Conservation (phyloP, 2,888 invertebrate species). For the Petrophora chlorosata region DNA sequence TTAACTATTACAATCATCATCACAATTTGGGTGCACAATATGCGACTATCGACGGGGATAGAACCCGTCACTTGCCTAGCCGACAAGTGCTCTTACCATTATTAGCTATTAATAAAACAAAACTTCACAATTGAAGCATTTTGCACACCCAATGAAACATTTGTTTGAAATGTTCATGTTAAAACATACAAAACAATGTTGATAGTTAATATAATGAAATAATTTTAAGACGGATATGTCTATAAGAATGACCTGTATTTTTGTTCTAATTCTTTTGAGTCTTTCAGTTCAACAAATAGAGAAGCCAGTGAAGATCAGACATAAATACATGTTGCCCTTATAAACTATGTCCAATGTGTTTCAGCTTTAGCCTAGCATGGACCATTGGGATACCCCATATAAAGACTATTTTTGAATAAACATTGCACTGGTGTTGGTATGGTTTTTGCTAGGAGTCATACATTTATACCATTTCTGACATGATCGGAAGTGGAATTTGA, state of each 20-base stretch:
- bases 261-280: slow-evolving; percentile 3
- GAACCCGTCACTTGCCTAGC: too few relatives aligned
- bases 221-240: slow-evolving; percentile 12
- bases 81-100: too few relatives aligned
- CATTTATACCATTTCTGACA: not conserved
- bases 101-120: too few relatives aligned
- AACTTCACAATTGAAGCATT: too few relatives aligned
- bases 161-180: too few relatives aligned
- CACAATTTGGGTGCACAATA: too few relatives aligned
- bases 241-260: slow-evolving; percentile 15
- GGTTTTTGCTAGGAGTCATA: slow-evolving; percentile 30
- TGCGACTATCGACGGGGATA: too few relatives aligned
- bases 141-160: too few relatives aligned
- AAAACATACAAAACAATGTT: not conserved
- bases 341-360: slow-evolving; percentile 21
- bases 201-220: slow-evolving; percentile 3
- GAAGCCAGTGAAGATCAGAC: not conserved
- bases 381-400: slow-evolving; percentile 27
- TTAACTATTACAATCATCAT: too few relatives aligned
- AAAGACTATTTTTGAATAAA: slow-evolving; percentile 24
- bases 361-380: slow-evolving; percentile 43
- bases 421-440: slow-evolving; percentile 43
- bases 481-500: slow-evolving; percentile 1
- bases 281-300: slow-evolving; percentile 6
- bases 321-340: slow-evolving; percentile 16